These are phyloP conservation scores for Blastobasis lacticolella DNA, from an alignment of 2,888 invertebrate species.

Conservation along the genomic window DNA sequence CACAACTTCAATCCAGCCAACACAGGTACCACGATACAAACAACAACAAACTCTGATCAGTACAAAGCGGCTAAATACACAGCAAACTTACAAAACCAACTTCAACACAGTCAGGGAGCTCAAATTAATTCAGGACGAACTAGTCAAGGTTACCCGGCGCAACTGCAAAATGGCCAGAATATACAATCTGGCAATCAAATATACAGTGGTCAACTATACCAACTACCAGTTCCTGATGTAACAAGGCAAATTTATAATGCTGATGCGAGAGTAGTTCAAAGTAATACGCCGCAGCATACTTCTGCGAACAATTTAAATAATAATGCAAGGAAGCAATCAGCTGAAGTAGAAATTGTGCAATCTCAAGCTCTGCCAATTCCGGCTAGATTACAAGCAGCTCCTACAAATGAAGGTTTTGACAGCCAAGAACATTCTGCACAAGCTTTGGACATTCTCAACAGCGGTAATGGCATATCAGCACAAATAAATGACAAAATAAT, in stretches of 20 bases:
- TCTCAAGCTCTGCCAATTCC: conserved; percentile 37
- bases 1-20: conserved; percentile 24
- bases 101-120: conserved; percentile 22
- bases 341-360: conserved; percentile 44
- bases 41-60: conserved; percentile 20
- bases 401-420: conserved; percentile 29
- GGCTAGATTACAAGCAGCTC: conserved; percentile 37
- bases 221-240: conserved; percentile 59
- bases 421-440: conserved; percentile 33
- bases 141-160: conserved; percentile 13
- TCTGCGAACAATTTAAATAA: conserved; percentile 20
- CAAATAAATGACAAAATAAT: conserved; percentile 57
- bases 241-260: conserved; percentile 52
- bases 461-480: conserved; percentile 51
- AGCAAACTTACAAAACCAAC: conserved; percentile 18
- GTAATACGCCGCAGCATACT: conserved; percentile 20
- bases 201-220: conserved; percentile 62
- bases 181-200: conserved; percentile 30
- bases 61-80: conserved; percentile 22
- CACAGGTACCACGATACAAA: conserved; percentile 19
- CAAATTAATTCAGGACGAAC: conserved; percentile 23
- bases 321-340: conserved; percentile 23
- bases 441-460: conserved; percentile 31
- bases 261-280: conserved; percentile 26
- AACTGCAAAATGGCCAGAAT: conserved; percentile 21